Base-by-base conservation (phyloP, 2,797 vertebrate species). In the Neostethus bicornis region DNA sequence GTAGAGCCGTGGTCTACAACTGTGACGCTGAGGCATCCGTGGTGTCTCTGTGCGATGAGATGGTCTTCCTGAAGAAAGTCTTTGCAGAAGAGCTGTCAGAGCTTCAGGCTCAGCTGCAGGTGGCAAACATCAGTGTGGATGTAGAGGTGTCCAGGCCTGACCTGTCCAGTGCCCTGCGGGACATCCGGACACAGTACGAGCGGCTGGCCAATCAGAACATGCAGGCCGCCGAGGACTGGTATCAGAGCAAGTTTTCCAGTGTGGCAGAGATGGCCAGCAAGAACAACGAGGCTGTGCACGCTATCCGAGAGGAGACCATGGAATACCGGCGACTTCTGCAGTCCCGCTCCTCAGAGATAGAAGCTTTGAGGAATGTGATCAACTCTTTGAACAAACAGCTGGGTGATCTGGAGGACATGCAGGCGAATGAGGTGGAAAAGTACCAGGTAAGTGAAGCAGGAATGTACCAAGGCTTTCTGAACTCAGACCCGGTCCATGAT, bases 321-420 rank as follows among this genome's bases (percentile, higher is more conserved):
- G 94, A 93, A 75, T 95, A 95, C 86, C 91, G 92, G 39, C 74
- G 91, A 19, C 86, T 94, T 66, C 91, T 95, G 7, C 92, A 92
- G 58, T 83, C 92, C 25, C 88, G 92, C 37, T 92, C 91, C 2
- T 90, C 92, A 0, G 94, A 94, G 86, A 92, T 94, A 2, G 93
- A 95, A 42, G 86, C 89, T n/a, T 84, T 95, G 29, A 81, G 87
- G 17, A 94, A 91, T 32, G 86, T 91, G 78, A 92, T 94, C 60
- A 81, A 92, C 25, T 93, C 91, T 7, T 75, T 95, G 5, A 90
- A 91, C 37, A 90, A 90, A 61, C 91, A 93, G 56, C 90, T 94
- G 68, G 87, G 87, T 25, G 90, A 92, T 25, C 75, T 92, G 59
- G 93, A 93, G 79, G 91, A 93, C 48, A 88, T 66, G 14, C 93